Evolutionary conservation across 1,140 invertebrate species (phyloP).

Genomic region (Agrilus planipennis): DNA sequence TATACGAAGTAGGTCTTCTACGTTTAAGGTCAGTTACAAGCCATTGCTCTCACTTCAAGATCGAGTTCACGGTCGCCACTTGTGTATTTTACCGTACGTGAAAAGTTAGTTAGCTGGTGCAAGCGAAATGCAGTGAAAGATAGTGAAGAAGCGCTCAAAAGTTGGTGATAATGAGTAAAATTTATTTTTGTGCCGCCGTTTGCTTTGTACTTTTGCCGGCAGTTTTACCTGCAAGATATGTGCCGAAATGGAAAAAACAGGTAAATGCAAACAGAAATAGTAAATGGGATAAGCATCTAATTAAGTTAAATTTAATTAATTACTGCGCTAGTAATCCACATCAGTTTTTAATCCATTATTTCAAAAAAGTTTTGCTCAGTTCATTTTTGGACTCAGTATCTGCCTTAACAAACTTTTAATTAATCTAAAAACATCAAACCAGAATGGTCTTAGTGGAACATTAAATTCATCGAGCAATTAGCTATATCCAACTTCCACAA

Average conservation of each 20-base stretch:
- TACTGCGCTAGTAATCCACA: no score
- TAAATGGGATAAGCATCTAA: conserved; percentile 1
- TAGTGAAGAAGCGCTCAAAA: conserved; percentile 12
- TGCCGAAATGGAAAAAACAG: conserved; percentile 74
- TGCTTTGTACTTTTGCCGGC: conserved; percentile 12
- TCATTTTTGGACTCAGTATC: no score
- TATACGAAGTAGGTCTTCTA: conserved; percentile 16
- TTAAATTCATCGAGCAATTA: no score
- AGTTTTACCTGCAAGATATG: conserved; percentile 40
- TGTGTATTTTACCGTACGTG: background rate
- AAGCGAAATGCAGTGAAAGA: background rate
- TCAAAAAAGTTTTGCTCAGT: no score
- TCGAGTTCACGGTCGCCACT: conserved; percentile 25
- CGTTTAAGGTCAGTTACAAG: conserved; percentile 22
- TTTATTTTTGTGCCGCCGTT: no score
- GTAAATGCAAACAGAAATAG: conserved; percentile 29
- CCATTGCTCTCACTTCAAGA: conserved; percentile 6
- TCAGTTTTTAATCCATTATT: no score
- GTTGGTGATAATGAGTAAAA: conserved; percentile 6
- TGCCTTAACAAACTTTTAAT: no score
- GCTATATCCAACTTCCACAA: no score
- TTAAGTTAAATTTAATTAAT: background rate
- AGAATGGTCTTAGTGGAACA: no score
- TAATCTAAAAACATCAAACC: no score
- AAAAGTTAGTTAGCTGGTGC: background rate